These are phyloP conservation scores for Synanthedon vespiformis DNA, from an alignment of 2,888 invertebrate genomes.

Conservation along the genomic window DNA sequence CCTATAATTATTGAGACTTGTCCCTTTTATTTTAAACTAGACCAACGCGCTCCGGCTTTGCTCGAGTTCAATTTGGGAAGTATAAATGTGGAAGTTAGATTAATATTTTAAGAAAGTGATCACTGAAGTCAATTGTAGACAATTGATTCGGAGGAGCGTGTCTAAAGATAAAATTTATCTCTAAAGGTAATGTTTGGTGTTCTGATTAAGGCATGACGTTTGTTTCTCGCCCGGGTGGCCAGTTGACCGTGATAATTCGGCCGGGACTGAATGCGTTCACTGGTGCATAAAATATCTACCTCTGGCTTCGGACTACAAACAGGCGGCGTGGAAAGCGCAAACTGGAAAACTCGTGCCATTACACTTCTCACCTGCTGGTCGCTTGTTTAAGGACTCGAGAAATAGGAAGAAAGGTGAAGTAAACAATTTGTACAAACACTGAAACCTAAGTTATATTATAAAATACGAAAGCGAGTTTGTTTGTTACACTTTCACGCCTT, in stretches of 20 bases:
- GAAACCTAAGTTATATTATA: no score
- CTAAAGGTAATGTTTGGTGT: conserved; percentile 59
- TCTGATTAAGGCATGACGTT: conserved; percentile 47
- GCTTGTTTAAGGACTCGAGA: conserved; percentile 8
- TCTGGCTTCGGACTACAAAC: conserved; percentile 9
- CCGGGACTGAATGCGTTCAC: conserved; percentile 44
- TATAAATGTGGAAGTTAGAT: no score
- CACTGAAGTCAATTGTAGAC: background rate
- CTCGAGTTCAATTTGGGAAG: no score
- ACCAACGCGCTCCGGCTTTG: no score
- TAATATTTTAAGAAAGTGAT: background rate
- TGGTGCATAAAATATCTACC: conserved; percentile 65
- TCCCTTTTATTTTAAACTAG: no score
- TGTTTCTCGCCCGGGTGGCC: conserved; percentile 38
- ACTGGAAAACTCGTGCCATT: conserved; percentile 53
- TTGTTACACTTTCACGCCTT: no score
- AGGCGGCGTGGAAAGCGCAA: conserved; percentile 40
- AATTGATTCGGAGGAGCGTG: background rate
- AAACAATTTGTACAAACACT: conserved; percentile 2
- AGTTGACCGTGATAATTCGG: conserved; percentile 69
- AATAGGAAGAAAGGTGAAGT: conserved; percentile 14
- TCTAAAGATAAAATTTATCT: conserved; percentile 38
- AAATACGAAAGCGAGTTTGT: no score
- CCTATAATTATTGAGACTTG: no score
- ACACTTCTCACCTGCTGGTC: conserved; percentile 52